Conservation (phyloP, 2,113 vertebrate genomes). For the Perca schrenkii region DNA sequence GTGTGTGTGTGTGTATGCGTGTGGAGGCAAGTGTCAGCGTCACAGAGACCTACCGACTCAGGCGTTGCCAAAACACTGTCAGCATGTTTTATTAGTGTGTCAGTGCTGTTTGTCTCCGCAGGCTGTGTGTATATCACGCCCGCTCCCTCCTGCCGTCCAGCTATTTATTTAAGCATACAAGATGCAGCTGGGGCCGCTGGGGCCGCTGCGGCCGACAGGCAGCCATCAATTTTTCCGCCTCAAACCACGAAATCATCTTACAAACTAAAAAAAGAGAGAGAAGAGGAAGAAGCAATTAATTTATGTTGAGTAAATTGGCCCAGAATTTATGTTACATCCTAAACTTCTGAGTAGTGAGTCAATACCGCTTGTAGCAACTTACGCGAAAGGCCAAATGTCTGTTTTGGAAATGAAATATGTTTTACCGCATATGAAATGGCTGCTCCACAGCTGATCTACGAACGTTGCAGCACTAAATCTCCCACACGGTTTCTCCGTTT, state of each 20-base stretch:
- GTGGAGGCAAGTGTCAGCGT: constrained; percentile 60
- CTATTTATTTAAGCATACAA: constrained; percentile 73
- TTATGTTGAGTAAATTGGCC: constrained; percentile 59
- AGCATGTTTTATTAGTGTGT: constrained; percentile 80
- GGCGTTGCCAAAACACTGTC: constrained; percentile 79
- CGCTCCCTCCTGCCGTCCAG: constrained; percentile 45
- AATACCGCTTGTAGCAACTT: constrained; percentile 24
- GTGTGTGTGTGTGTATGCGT: constrained; percentile 15
- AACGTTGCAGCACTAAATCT: constrained; percentile 60
- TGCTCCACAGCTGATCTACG: constrained; percentile 58
- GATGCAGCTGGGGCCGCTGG: constrained; percentile 52
- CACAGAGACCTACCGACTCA: constrained; percentile 73
- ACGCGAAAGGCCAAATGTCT: constrained; percentile 47
- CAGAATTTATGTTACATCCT: constrained; percentile 57
- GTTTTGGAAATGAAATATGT: constrained; percentile 59
- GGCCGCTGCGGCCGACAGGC: constrained; percentile 54
- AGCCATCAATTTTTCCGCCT: constrained; percentile 58
- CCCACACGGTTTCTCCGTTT: constrained; percentile 24
- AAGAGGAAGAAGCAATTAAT: constrained; percentile 50
- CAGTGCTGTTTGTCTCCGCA: constrained; percentile 73
- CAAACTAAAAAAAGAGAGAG: constrained; percentile 1
- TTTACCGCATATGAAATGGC: constrained; percentile 42
- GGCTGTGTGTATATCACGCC: constrained; percentile 69
- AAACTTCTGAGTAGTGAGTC: constrained; percentile 34
- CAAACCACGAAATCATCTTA: constrained; percentile 59